Conservation (phyloP, 2,797 vertebrate genomes). For the Microctenopoma lineatum region DNA sequence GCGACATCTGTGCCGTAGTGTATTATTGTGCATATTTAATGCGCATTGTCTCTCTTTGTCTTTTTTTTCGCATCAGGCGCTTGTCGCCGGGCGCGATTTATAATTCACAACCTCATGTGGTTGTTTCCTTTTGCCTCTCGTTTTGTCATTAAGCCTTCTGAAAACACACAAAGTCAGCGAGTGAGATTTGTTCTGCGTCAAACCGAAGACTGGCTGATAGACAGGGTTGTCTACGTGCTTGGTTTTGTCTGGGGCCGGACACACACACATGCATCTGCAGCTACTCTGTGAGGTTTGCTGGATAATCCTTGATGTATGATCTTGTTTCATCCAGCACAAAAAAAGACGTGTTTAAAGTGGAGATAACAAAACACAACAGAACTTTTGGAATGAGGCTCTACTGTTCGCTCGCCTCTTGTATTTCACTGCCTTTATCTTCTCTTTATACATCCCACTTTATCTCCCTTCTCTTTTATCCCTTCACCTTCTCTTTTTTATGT, state of each 20-base stretch:
- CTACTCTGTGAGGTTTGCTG: conserved; percentile 6
- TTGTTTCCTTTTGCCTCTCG: conserved; percentile 24
- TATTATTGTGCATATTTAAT: conserved; percentile 43
- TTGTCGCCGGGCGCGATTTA: conserved; percentile 26
- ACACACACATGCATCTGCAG: conserved; percentile 1
- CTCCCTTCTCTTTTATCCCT: conserved; percentile 23
- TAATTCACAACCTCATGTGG: conserved; percentile 40
- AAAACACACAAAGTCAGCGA: conserved; percentile 29
- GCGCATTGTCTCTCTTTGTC: conserved; percentile 20
- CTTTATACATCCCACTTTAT: conserved; percentile 34
- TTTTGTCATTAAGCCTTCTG: conserved; percentile 58
- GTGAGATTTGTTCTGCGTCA: conserved; percentile 31
- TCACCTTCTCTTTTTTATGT: conserved; percentile 40
- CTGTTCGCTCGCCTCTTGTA: conserved; percentile 15
- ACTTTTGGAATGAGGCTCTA: conserved; percentile 5
- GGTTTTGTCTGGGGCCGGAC: conserved; percentile 13
- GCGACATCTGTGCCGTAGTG: conserved; percentile 9
- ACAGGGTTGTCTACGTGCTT: conserved; percentile 26
- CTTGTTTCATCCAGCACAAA: conserved; percentile 7
- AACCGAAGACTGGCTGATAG: conserved; percentile 15
- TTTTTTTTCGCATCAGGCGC: conserved; percentile 15
- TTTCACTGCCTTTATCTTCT: conserved; percentile 38
- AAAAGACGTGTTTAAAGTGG: conserved; percentile 1
- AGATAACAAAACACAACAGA: conserved; percentile 11
- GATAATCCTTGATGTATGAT: background rate